These are phyloP conservation scores for Chelonus insularis DNA, from an alignment of 1,140 invertebrate species.

Conservation along the genomic window DNA sequence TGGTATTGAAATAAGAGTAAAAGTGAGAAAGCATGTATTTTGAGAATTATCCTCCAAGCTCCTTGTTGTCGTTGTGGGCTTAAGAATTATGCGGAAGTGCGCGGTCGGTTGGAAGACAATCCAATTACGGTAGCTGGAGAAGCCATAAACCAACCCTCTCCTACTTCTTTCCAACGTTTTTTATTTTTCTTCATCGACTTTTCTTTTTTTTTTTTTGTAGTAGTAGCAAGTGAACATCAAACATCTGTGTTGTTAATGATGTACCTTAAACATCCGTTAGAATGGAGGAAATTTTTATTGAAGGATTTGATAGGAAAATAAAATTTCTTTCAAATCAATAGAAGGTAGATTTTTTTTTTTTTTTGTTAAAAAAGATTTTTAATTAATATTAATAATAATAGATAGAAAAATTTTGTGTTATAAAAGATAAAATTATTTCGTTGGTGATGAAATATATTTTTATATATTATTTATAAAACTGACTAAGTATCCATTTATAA, in stretches of 20 bases:
- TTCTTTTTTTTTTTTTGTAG: conserved; percentile 4
- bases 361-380: no score
- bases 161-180: background rate
- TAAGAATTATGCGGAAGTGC: conserved; percentile 34
- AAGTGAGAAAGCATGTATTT: conserved; percentile 20
- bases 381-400: no score
- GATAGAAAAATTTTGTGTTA: no score
- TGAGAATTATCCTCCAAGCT: conserved; percentile 30
- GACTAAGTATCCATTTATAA: no score
- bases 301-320: no score
- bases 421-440: no score
- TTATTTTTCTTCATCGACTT: background rate
- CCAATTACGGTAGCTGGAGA: conserved; percentile 44
- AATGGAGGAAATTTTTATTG: no score
- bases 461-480: no score
- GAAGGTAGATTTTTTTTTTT: no score
- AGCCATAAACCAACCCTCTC: conserved; percentile 43
- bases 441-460: no score
- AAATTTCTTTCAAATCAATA: no score
- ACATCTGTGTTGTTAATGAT: background rate
- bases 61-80: conserved; percentile 26
- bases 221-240: background rate
- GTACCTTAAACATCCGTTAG: no score
- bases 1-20: background rate
- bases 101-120: conserved; percentile 44